Conservation (phyloP, 2,797 vertebrate species). For the Tadarida brasiliensis region DNA sequence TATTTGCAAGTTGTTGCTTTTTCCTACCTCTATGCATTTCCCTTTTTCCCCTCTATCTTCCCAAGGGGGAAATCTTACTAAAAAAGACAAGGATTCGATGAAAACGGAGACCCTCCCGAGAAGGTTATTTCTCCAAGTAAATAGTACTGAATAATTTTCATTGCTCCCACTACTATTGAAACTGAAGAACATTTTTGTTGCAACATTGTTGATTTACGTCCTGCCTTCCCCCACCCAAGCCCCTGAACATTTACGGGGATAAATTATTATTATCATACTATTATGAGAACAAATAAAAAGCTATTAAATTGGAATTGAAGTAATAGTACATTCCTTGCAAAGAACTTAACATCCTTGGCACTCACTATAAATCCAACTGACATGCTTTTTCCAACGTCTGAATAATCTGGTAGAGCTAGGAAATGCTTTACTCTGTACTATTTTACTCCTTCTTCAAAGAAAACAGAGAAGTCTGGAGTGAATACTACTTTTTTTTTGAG, state of each 20-base stretch:
- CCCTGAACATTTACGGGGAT: not conserved
- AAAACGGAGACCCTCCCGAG: not conserved
- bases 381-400: slow-evolving; percentile 10
- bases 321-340: slow-evolving; percentile 50
- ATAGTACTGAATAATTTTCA: not conserved
- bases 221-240: not conserved
- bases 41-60: not conserved
- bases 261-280: slow-evolving; percentile 39
- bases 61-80: slow-evolving; percentile 13
- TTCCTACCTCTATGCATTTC: not conserved
- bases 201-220: slow-evolving; percentile 11
- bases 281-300: slow-evolving; percentile 41
- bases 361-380: slow-evolving; percentile 51
- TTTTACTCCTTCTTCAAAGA: slow-evolving; percentile 30
- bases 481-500: not conserved
- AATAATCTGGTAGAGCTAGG: not conserved
- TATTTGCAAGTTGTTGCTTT: slow-evolving; percentile 18
- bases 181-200: slow-evolving; percentile 19
- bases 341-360: slow-evolving; percentile 24
- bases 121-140: slow-evolving; percentile 48
- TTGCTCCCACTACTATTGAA: not conserved
- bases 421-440: not conserved
- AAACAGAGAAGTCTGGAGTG: not conserved
- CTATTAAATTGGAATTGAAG: slow-evolving; percentile 60
- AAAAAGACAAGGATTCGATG: slow-evolving; percentile 45